These are phyloP conservation scores for Arizona elegans DNA, from an alignment of 2,113 vertebrate genomes.

Conservation along the genomic window DNA sequence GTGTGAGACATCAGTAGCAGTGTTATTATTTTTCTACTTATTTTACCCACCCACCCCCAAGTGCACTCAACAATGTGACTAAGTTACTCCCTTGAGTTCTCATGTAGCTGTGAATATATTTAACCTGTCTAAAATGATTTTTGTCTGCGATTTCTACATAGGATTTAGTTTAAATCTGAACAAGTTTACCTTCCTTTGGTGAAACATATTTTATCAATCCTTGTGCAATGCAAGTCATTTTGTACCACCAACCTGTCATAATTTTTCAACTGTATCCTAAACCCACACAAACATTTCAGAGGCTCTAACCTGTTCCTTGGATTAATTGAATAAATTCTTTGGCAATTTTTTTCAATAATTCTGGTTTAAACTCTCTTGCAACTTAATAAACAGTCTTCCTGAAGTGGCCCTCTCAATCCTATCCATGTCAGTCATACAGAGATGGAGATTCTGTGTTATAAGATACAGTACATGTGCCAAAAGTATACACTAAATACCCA, in stretches of 20 bases:
- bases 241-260: background rate
- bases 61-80: background rate
- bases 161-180: background rate
- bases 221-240: background rate
- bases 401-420: too few relatives aligned
- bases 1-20: background rate
- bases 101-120: background rate
- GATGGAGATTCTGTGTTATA: background rate
- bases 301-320: background rate
- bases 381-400: too few relatives aligned
- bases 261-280: background rate
- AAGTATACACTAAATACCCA: background rate
- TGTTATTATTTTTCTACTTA: background rate
- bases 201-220: background rate
- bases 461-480: background rate
- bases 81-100: background rate
- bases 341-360: background rate
- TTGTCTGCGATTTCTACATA: background rate
- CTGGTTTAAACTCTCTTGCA: background rate
- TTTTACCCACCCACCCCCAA: background rate
- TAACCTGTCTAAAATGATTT: background rate
- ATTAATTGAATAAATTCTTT: background rate
- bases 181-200: background rate
- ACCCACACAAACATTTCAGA: background rate
- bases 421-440: background rate